Evolutionary conservation across 2,797 vertebrate genomes (phyloP).

Genomic region (Aldrovandia affinis): DNA sequence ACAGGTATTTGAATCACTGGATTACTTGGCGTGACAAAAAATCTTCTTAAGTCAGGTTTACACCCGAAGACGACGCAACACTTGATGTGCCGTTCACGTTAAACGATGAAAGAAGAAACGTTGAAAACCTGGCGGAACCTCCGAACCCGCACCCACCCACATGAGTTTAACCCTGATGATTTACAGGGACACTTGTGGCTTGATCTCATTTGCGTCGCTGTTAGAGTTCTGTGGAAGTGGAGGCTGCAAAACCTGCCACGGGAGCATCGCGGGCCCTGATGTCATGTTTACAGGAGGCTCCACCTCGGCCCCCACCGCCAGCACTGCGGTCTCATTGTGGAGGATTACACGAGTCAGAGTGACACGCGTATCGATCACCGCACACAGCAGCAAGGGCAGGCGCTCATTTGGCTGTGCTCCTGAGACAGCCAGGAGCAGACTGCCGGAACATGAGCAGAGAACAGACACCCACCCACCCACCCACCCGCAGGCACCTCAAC

Average conservation of each 20-base stretch:
- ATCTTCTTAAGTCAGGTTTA: not conserved
- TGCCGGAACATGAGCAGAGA: not conserved
- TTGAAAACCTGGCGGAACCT: not conserved
- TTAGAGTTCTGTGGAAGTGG: conserved; percentile 58
- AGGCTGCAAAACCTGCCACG: conserved; percentile 44
- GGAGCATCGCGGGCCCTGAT: not conserved
- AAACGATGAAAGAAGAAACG: too few species aligned
- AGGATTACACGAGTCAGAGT: not conserved
- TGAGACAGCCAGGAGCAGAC: not conserved
- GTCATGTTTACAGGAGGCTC: not conserved
- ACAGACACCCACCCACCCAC: not conserved
- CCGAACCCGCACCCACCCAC: not conserved
- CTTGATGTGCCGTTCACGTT: not conserved
- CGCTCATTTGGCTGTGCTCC: not conserved
- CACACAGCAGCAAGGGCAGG: not conserved
- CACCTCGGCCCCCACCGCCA: not conserved
- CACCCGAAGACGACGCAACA: not conserved
- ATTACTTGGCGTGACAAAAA: too few species aligned
- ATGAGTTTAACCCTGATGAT: not conserved
- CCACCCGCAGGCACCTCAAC: not conserved
- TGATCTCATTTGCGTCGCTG: conserved; percentile 52
- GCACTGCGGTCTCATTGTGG: not conserved
- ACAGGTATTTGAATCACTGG: not conserved
- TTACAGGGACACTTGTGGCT: conserved; percentile 53
- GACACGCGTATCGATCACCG: not conserved